Evolutionary conservation across 2,888 invertebrate species (phyloP).

Genomic region (Rhyacophila evoluta): DNA sequence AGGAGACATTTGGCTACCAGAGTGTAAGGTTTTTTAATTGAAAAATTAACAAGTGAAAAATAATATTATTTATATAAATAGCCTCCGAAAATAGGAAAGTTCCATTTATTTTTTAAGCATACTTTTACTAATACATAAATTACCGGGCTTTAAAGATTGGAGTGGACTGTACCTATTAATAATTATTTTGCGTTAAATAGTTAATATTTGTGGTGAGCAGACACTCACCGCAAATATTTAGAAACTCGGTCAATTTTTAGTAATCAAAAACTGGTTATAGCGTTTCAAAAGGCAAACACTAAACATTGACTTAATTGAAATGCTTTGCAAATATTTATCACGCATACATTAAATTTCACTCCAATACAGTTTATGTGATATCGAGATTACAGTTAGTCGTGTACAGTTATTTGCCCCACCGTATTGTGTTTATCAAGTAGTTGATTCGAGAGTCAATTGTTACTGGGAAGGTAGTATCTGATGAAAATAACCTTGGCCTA

Average conservation of each 20-base stretch:
- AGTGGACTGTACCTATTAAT: no score
- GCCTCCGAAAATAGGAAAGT: no score
- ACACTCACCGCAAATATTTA: background rate
- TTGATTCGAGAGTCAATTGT: background rate
- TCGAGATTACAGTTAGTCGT: background rate
- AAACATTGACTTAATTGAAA: background rate
- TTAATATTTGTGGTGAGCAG: no score
- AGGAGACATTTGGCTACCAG: no score
- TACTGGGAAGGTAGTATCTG: background rate
- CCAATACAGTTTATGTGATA: background rate
- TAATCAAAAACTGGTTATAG: background rate
- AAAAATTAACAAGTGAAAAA: no score
- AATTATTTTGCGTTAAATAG: no score
- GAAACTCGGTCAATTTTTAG: background rate
- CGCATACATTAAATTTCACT: background rate
- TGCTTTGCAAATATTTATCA: background rate
- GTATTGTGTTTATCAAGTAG: background rate
- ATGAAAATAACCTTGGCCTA: conserved; percentile 14
- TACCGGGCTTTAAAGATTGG: no score
- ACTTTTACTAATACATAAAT: no score
- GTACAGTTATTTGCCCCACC: conserved; percentile 9
- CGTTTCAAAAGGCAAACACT: background rate
- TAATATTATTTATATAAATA: no score
- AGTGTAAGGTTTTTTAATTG: no score
- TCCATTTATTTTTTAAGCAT: no score